phyloP scores from a whole-genome alignment of 2,797 vertebrate species.

The Borostomias antarcticus region DNA sequence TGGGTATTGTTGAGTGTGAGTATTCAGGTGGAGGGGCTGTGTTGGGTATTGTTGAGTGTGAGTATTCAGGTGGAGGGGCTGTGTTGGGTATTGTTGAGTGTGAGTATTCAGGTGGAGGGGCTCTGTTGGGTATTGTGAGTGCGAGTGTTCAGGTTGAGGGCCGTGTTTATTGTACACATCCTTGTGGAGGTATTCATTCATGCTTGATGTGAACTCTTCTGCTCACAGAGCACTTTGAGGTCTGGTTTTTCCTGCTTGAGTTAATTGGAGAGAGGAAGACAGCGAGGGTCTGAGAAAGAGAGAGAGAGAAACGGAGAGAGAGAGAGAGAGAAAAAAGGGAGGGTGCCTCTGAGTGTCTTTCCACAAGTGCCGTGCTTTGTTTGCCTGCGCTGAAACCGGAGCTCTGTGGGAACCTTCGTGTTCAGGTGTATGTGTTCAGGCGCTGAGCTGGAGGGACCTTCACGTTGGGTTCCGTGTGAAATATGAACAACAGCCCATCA shows the following conservation, averaged over 20 bases:
- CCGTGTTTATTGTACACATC: no score
- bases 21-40: neutral
- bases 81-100: no score
- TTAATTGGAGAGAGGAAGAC: conserved; percentile 65
- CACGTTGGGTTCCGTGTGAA: neutral
- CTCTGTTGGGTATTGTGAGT: neutral
- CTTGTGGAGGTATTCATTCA: conserved; percentile 51
- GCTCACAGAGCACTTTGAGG: conserved; percentile 68
- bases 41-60: neutral
- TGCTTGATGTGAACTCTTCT: conserved; percentile 63
- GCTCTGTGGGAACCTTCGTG: conserved; percentile 78
- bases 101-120: conserved; percentile 10
- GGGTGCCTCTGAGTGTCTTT: conserved; percentile 64
- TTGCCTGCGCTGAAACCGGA: conserved; percentile 76
- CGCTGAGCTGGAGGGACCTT: conserved; percentile 42
- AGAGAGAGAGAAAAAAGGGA: neutral
- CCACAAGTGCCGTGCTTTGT: conserved; percentile 64
- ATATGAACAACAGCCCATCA: neutral
- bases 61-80: neutral
- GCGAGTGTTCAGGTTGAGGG: neutral
- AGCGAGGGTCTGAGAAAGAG: conserved; percentile 44
- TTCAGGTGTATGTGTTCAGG: conserved; percentile 69
- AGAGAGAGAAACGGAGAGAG: neutral
- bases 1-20: conserved; percentile 24
- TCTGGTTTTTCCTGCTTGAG: conserved; percentile 75